A percentile compares a stretch with the other conserved stretches of the same genome.
phyloP scores from a whole-genome alignment of 2,113 vertebrate species.

The Eidolon helvum region DNA sequence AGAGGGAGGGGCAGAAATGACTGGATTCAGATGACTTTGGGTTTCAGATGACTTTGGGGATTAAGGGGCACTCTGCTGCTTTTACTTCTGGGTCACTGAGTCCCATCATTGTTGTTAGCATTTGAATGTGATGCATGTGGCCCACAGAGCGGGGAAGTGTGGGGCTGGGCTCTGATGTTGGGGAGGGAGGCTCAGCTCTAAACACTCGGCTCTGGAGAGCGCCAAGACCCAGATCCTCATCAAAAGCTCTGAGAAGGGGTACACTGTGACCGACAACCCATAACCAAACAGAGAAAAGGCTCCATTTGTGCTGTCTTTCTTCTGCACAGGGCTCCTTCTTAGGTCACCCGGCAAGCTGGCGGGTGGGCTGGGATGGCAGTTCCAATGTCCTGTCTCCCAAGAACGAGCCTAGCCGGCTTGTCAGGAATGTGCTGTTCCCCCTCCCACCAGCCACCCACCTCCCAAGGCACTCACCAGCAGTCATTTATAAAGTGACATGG shows the following conservation, averaged over 20 bases:
- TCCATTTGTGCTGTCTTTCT: background rate
- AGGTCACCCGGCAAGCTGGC: background rate
- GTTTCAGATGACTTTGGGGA: background rate
- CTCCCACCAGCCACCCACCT: no score
- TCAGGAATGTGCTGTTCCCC: background rate
- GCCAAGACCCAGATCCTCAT: background rate
- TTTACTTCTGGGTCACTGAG: slow-evolving; percentile 50
- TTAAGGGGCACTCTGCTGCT: background rate
- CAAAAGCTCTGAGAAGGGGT: background rate
- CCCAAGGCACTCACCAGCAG: background rate
- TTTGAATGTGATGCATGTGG: background rate
- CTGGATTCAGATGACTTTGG: background rate
- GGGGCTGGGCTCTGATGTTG: background rate
- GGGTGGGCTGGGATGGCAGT: background rate
- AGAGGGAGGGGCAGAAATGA: background rate
- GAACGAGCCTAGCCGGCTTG: background rate
- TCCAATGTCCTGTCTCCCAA: background rate
- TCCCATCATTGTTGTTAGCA: background rate
- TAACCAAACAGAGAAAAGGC: background rate
- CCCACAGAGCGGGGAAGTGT: background rate
- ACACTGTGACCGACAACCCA: background rate
- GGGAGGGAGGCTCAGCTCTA: background rate
- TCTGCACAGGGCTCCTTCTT: background rate
- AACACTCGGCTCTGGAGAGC: background rate
- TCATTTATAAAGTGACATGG: background rate